Percentiles rank a stretch among this genome's conserved stretches.
Evolutionary conservation across 2,113 vertebrate species (phyloP).

Genomic region (Ranitomeya imitator): DNA sequence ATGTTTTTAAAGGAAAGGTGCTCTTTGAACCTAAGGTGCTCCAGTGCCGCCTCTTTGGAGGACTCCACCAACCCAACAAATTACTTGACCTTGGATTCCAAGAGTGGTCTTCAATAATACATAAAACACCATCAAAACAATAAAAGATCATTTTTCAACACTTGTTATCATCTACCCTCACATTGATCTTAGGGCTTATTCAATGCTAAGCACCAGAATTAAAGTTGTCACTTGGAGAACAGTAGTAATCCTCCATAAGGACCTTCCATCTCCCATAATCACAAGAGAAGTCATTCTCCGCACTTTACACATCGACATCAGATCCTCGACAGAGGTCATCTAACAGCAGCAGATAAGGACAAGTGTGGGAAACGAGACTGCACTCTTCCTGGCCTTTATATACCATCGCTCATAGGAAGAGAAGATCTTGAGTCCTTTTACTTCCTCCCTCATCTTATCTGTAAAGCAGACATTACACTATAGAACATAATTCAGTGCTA

Average conservation of each 20-base stretch:
- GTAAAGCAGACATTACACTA: neutral
- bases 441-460: neutral
- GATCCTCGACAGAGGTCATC: conserved; percentile 45
- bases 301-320: conserved; percentile 33
- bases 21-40: too few relatives aligned
- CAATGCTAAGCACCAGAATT: conserved; percentile 22
- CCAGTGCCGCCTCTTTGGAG: too few relatives aligned
- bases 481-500: neutral
- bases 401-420: neutral
- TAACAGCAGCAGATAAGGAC: neutral
- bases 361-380: neutral
- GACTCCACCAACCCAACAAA: too few relatives aligned
- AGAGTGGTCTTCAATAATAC: too few relatives aligned
- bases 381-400: neutral
- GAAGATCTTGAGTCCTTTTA: neutral
- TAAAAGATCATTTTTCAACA: neutral
- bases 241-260: conserved; percentile 49
- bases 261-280: conserved; percentile 50
- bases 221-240: conserved; percentile 22
- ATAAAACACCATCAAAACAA: neutral
- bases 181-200: neutral
- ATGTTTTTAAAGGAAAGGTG: too few relatives aligned
- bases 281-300: conserved; percentile 27
- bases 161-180: conserved; percentile 16
- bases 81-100: too few relatives aligned